A percentile compares a stretch with the other conserved stretches of the same genome.
These are phyloP conservation scores for Lucilia cuprina DNA, from an alignment of 1,140 invertebrate species.

Conservation along the genomic window DNA sequence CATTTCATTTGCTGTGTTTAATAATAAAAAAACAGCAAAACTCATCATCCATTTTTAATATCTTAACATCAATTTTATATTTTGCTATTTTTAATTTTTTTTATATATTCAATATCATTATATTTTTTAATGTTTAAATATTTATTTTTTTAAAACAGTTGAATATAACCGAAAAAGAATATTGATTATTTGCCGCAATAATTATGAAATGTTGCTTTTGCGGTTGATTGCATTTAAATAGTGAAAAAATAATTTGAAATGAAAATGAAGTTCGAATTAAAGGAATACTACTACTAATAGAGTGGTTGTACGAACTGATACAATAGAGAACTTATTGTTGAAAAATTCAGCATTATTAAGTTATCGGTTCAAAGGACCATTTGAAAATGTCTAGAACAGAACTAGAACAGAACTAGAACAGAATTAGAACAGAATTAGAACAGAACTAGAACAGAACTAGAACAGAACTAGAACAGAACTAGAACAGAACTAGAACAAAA, in stretches of 20 bases:
- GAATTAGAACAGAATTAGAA: too few relatives aligned
- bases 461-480: too few relatives aligned
- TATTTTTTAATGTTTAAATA: background rate
- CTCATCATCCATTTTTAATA: background rate
- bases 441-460: too few relatives aligned
- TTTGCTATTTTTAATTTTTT: background rate
- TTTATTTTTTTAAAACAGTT: background rate
- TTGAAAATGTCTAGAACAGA: too few relatives aligned
- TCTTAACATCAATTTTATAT: background rate
- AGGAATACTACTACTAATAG: too few relatives aligned
- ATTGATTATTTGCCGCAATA: constrained; percentile 11
- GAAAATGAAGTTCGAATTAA: background rate
- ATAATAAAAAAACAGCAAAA: background rate
- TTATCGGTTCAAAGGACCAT: too few relatives aligned
- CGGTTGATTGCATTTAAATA: background rate
- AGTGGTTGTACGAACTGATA: too few relatives aligned
- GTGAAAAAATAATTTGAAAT: background rate
- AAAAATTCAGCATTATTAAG: too few relatives aligned
- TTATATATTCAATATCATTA: background rate
- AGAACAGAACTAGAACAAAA: too few relatives aligned
- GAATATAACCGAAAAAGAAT: background rate
- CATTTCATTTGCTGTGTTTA: too few relatives aligned
- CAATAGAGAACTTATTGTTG: too few relatives aligned
- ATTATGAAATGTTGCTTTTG: constrained; percentile 11
- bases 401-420: too few relatives aligned